phyloP scores from a whole-genome alignment of 2,797 vertebrate species.

The Hylomyscus alleni region DNA sequence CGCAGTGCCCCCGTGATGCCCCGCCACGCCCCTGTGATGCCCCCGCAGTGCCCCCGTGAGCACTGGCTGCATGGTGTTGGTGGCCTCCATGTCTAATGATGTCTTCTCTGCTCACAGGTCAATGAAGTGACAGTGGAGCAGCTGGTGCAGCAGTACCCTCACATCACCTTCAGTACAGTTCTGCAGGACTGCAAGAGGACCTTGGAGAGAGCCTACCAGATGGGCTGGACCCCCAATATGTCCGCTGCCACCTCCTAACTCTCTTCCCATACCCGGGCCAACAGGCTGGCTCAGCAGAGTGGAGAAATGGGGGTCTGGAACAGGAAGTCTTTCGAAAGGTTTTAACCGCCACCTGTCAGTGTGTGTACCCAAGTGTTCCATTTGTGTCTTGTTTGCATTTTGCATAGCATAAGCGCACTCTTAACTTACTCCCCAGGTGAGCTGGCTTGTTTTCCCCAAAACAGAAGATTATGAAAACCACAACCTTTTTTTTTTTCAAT shows the following conservation, averaged over 20 bases:
- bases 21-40: no score
- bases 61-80: fast-evolving
- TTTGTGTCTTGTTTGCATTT: slow-evolving; percentile 73
- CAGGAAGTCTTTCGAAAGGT: slow-evolving; percentile 65
- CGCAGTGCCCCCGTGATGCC: fast-evolving
- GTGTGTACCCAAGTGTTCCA: slow-evolving; percentile 38
- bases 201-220: slow-evolving; percentile 98
- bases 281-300: slow-evolving; percentile 72
- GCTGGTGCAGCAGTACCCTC: slow-evolving; percentile 97
- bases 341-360: slow-evolving; percentile 69
- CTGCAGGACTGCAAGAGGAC: slow-evolving; percentile 99
- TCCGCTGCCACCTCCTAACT: slow-evolving; percentile 95
- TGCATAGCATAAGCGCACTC: slow-evolving; percentile 69
- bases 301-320: slow-evolving; percentile 77
- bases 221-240: slow-evolving; percentile 99
- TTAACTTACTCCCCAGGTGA: slow-evolving; percentile 68
- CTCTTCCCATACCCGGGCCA: not conserved
- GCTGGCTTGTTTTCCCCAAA: slow-evolving; percentile 72
- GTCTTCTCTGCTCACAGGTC: slow-evolving; percentile 91
- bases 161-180: slow-evolving; percentile 99
- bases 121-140: slow-evolving; percentile 98
- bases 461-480: slow-evolving; percentile 66
- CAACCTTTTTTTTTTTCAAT: slow-evolving; percentile 44
- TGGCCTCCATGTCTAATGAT: slow-evolving; percentile 22
- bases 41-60: fast-evolving